phyloP scores from a whole-genome alignment of 2,888 invertebrate species.

The Ashinkailepas kermadecensis region DNA sequence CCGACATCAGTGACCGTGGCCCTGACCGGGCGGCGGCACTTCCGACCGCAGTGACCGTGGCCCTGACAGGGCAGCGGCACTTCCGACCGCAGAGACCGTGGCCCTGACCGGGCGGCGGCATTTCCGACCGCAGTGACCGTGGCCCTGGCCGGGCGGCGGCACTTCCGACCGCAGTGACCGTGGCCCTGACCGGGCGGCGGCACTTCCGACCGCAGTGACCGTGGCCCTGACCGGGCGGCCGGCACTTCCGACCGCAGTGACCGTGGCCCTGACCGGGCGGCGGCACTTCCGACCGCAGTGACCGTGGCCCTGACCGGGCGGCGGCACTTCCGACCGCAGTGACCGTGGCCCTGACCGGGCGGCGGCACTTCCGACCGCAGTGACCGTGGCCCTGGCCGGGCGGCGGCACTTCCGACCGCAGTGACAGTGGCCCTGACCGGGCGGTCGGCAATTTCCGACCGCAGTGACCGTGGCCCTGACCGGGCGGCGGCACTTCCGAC shows the following conservation, averaged over 20 bases:
- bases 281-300: too few relatives aligned
- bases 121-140: too few relatives aligned
- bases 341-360: neutral
- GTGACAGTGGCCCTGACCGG: neutral
- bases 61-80: neutral
- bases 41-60: neutral
- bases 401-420: too few relatives aligned
- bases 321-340: too few relatives aligned
- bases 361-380: too few relatives aligned
- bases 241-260: constrained; percentile 7
- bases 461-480: neutral
- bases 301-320: neutral
- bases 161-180: too few relatives aligned
- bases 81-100: neutral
- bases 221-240: neutral
- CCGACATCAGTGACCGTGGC: neutral
- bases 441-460: neutral
- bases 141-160: neutral
- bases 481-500: too few relatives aligned
- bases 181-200: neutral
- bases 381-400: neutral
- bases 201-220: too few relatives aligned
- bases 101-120: neutral
- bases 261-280: neutral
- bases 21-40: neutral